A percentile compares a stretch with the other conserved stretches of the same genome.
Conservation (phyloP, 2,888 invertebrate species). For the Electrophaes corylata region DNA sequence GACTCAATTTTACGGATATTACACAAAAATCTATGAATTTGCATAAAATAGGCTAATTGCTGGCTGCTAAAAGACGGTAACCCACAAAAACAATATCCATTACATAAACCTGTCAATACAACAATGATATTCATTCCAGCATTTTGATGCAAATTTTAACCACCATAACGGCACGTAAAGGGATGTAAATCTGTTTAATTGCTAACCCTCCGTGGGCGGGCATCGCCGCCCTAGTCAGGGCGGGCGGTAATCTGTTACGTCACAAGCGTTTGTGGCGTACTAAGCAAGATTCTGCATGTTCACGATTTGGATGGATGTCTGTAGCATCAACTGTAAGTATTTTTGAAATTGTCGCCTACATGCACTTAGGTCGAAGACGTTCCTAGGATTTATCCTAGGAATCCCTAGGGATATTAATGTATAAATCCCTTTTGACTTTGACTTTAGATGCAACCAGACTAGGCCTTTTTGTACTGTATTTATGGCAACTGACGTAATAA, state of each 20-base stretch:
- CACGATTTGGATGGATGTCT: background rate
- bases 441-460: no score
- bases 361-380: no score
- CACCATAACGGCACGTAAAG: slow-evolving; percentile 52
- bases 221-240: slow-evolving; percentile 32
- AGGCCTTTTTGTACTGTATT: no score
- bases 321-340: no score
- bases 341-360: no score
- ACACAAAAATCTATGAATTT: no score
- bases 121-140: slow-evolving; percentile 33
- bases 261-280: background rate
- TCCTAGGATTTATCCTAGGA: no score
- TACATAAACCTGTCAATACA: slow-evolving; percentile 35
- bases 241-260: slow-evolving; percentile 26
- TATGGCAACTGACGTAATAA: background rate
- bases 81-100: slow-evolving; percentile 14
- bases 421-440: no score
- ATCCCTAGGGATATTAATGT: no score
- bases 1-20: no score
- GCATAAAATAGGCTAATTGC: no score
- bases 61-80: background rate
- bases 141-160: slow-evolving; percentile 61
- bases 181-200: slow-evolving; percentile 62
- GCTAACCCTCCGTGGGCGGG: slow-evolving; percentile 48
- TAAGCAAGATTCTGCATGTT: background rate